Evolutionary conservation across 2,113 vertebrate genomes (phyloP).

Genomic region (Eira barbara): DNA sequence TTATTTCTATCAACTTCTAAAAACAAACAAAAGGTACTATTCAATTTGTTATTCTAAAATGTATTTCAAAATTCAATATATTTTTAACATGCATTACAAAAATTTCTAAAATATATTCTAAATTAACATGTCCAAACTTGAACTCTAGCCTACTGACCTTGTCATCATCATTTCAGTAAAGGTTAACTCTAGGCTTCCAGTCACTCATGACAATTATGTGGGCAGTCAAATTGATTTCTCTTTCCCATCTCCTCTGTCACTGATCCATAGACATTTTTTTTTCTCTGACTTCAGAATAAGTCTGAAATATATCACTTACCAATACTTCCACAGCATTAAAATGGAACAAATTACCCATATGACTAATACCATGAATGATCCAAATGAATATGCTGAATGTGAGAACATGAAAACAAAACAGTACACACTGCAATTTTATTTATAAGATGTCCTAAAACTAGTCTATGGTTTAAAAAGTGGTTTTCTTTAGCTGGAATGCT

Average conservation of each 20-base stretch:
- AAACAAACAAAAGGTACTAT: neutral
- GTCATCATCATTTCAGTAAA: neutral
- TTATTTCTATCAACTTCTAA: neutral
- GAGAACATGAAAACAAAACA: neutral
- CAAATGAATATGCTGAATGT: neutral
- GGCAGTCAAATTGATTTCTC: neutral
- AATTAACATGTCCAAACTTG: neutral
- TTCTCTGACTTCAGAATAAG: neutral
- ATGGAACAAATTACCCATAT: neutral
- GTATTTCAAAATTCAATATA: neutral
- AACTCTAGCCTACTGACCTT: neutral
- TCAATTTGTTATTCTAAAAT: neutral
- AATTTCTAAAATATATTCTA: neutral
- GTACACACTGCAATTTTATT: neutral
- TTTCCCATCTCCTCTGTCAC: neutral
- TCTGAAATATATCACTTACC: neutral
- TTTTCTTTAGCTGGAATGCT: neutral
- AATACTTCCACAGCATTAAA: neutral
- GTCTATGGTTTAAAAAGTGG: neutral
- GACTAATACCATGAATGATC: neutral
- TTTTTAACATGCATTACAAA: neutral
- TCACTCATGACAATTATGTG: neutral
- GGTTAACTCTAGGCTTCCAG: neutral
- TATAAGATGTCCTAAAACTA: neutral
- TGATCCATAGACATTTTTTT: neutral